Conservation (phyloP, 1,140 invertebrate genomes). For the Mylabris phalerata region DNA sequence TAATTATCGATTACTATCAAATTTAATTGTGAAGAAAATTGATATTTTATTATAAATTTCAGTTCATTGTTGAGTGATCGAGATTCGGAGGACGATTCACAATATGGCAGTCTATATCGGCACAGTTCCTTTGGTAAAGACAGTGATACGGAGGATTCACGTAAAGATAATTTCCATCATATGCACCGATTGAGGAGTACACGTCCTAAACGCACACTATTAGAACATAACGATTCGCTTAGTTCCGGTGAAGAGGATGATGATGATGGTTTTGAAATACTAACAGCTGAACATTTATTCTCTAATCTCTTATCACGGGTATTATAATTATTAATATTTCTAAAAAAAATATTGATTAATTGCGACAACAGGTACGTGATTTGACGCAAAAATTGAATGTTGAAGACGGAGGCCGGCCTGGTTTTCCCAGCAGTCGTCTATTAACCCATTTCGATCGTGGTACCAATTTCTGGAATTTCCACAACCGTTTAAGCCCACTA, state of each 20-base stretch:
- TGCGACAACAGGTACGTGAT: slow-evolving; percentile 59
- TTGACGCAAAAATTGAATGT: slow-evolving; percentile 78
- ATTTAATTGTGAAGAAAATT: neutral
- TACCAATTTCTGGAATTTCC: slow-evolving; percentile 37
- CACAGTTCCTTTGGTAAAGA: slow-evolving; percentile 46
- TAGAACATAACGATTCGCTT: slow-evolving; percentile 71
- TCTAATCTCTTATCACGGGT: slow-evolving; percentile 79
- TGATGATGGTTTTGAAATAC: slow-evolving; percentile 81
- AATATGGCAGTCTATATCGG: slow-evolving; percentile 36
- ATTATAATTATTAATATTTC: slow-evolving; percentile 10
- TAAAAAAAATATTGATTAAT: neutral
- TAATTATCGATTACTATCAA: slow-evolving; percentile 23
- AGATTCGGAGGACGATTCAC: slow-evolving; percentile 66
- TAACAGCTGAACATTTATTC: slow-evolving; percentile 85
- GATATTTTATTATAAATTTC: slow-evolving; percentile 14
- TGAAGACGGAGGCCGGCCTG: slow-evolving; percentile 57
- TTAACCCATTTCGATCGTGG: slow-evolving; percentile 42
- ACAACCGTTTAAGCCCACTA: slow-evolving; percentile 31
- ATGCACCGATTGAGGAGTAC: slow-evolving; percentile 70
- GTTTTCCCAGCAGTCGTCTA: slow-evolving; percentile 50
- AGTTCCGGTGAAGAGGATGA: slow-evolving; percentile 84
- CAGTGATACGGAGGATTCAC: slow-evolving; percentile 45
- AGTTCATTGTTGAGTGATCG: slow-evolving; percentile 60
- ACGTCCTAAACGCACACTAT: slow-evolving; percentile 56
- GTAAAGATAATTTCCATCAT: slow-evolving; percentile 53